Conservation (phyloP, 1,140 invertebrate genomes). For the Meloidogyne floridensis region DNA sequence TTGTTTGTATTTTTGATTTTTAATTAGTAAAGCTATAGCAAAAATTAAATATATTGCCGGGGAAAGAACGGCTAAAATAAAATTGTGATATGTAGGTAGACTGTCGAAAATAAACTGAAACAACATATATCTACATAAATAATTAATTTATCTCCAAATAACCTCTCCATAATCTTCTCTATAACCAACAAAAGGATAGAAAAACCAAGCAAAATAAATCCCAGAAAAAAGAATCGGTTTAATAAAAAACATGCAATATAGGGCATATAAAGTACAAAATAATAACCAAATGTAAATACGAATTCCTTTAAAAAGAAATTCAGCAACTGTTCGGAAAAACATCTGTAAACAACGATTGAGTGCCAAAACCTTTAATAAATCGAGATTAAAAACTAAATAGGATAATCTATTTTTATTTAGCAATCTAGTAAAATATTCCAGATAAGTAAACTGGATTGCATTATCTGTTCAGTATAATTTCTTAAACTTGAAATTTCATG, state of each 20-base stretch:
- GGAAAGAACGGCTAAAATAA: not conserved
- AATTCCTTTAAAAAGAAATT: slow-evolving; percentile 12
- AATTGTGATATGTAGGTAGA: not conserved
- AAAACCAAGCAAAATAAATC: slow-evolving; percentile 37
- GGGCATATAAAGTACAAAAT: not conserved
- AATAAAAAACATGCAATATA: slow-evolving; percentile 23
- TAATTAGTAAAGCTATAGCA: not conserved
- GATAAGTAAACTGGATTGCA: too few species aligned
- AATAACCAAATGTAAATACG: slow-evolving; percentile 23
- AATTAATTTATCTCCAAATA: too few species aligned
- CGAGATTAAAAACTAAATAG: too few species aligned
- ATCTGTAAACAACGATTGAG: slow-evolving; percentile 19
- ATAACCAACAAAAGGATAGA: slow-evolving; percentile 31
- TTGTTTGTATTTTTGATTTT: not conserved
- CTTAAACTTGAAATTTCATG: too few species aligned
- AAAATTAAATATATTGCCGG: slow-evolving; percentile 19
- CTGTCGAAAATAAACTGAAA: not conserved
- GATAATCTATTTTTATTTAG: too few species aligned
- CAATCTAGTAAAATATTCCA: too few species aligned
- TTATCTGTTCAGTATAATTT: too few species aligned
- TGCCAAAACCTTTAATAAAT: slow-evolving; percentile 17
- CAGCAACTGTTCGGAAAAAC: not conserved
- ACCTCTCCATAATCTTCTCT: not conserved
- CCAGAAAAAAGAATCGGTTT: slow-evolving; percentile 27
- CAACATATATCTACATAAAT: too few species aligned